Conservation (phyloP, 2,888 invertebrate genomes). For the Eupsilia transversa region DNA sequence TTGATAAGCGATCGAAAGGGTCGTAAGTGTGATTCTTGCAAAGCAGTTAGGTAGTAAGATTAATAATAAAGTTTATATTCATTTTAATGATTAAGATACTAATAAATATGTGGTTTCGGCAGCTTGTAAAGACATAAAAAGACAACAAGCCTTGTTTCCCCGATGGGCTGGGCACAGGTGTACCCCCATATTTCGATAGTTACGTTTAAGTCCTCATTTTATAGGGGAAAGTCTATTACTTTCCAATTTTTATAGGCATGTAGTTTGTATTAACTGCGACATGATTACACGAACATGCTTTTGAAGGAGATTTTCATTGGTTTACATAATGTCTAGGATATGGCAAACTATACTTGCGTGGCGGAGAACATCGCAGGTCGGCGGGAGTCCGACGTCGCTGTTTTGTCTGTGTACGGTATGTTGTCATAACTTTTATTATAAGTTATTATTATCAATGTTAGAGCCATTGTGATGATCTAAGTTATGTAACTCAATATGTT, state of each 20-base stretch:
- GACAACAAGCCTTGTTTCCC: neutral
- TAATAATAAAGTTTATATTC: neutral
- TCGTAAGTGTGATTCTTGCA: neutral
- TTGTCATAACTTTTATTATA: conserved; percentile 63
- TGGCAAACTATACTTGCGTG: conserved; percentile 98
- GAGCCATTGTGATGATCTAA: conserved; percentile 33
- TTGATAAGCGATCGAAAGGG: no score
- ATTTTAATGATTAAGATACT: neutral
- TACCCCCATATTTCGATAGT: neutral
- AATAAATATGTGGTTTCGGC: neutral
- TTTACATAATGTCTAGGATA: conserved; percentile 90
- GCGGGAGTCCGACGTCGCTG: conserved; percentile 95
- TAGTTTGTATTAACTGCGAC: neutral
- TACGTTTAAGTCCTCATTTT: neutral
- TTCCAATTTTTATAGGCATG: neutral
- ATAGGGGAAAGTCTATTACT: neutral
- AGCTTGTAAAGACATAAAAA: neutral
- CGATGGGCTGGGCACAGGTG: neutral
- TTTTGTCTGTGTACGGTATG: conserved; percentile 97
- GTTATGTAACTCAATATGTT: conserved; percentile 18
- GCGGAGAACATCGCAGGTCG: conserved; percentile 97
- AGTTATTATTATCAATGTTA: conserved; percentile 13
- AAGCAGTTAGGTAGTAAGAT: neutral
- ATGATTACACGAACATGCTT: neutral
- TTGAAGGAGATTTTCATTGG: neutral